Conservation (phyloP, 1,140 invertebrate species). For the Meloidogyne floridensis region DNA sequence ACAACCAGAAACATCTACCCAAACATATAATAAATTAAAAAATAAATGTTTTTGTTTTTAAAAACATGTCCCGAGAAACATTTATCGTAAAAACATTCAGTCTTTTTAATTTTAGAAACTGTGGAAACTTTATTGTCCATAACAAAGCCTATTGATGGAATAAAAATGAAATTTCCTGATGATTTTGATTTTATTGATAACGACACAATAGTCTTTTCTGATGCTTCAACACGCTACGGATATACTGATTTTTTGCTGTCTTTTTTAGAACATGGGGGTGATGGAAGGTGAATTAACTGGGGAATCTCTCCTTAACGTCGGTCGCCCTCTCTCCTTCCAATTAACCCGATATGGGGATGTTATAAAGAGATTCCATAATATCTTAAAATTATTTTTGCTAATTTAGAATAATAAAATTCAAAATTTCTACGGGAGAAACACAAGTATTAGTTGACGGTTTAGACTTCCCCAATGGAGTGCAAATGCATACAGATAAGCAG, state of each 20-base stretch:
- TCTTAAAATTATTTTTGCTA: not conserved
- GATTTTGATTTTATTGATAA: conserved; percentile 43
- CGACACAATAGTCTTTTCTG: conserved; percentile 44
- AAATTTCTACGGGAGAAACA: conserved; percentile 40
- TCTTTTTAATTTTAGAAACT: conserved; percentile 15
- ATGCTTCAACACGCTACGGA: conserved; percentile 35
- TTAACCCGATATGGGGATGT: no score
- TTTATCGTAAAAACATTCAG: no score
- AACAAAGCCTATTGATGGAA: conserved; percentile 30
- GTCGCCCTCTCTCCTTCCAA: no score
- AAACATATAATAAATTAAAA: no score
- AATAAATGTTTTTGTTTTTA: no score
- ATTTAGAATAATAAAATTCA: conserved; percentile 43
- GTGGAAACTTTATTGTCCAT: conserved; percentile 31
- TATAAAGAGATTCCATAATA: no score
- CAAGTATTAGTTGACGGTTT: conserved; percentile 33
- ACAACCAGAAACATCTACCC: no score
- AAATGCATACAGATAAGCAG: conserved; percentile 44
- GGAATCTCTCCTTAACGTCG: no score
- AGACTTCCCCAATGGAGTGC: conserved; percentile 46
- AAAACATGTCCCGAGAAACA: no score
- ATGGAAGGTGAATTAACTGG: conserved; percentile 33
- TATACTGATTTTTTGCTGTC: conserved; percentile 25
- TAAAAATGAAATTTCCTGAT: conserved; percentile 28
- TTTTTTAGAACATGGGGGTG: conserved; percentile 35